phyloP scores from a whole-genome alignment of 2,797 vertebrate species.

The Platyrinchus mystaceus region DNA sequence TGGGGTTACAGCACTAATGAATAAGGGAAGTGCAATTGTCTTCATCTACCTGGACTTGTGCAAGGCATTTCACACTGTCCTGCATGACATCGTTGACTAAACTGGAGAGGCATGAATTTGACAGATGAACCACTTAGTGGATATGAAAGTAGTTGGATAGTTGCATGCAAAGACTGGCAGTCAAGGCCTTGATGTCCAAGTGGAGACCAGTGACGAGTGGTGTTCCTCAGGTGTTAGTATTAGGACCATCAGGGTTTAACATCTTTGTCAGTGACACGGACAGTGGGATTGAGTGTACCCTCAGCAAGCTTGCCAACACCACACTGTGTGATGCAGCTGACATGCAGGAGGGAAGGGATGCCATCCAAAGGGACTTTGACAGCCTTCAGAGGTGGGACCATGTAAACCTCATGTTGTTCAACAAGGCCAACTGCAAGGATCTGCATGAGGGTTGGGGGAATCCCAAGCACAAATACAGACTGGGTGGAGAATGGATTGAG shows the following conservation, averaged over 20 bases:
- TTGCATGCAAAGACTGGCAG: fast-evolving
- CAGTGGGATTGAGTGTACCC: not conserved
- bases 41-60: not conserved
- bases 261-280: not conserved
- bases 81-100: not conserved
- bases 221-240: not conserved
- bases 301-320: not conserved
- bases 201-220: not conserved
- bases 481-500: not conserved
- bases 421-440: not conserved
- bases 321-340: not conserved
- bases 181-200: not conserved
- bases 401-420: not conserved
- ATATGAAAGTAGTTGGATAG: not conserved
- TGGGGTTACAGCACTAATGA: not conserved
- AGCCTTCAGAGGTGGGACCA: not conserved
- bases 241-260: not conserved
- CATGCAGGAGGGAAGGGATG: not conserved
- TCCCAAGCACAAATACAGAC: not conserved
- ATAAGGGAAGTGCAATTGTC: not conserved
- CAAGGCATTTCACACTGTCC: not conserved
- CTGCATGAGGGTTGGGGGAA: not conserved
- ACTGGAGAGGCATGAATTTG: not conserved
- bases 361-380: not conserved
- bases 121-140: not conserved